These are phyloP conservation scores for Thymelicus acteon DNA, from an alignment of 2,888 invertebrate genomes.

Conservation along the genomic window DNA sequence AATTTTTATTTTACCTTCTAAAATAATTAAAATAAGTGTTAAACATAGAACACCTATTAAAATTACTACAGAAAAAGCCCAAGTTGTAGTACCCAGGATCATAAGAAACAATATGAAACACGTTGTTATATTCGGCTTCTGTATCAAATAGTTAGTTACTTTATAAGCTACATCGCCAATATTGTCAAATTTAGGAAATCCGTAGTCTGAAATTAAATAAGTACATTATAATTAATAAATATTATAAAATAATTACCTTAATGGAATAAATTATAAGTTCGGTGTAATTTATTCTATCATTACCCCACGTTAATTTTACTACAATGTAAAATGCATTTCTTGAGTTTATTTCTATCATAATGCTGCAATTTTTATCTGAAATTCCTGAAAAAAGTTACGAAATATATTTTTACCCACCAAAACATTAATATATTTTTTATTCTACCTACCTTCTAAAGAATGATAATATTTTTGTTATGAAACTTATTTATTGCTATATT, in stretches of 20 bases:
- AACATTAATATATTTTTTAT: too few relatives aligned
- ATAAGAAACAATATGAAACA: slow-evolving; percentile 41
- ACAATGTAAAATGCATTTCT: slow-evolving; percentile 60
- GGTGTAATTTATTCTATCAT: slow-evolving; percentile 38
- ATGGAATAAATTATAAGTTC: too few relatives aligned
- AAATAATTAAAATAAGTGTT: slow-evolving; percentile 19
- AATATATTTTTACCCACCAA: too few relatives aligned
- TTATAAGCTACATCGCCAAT: slow-evolving; percentile 8
- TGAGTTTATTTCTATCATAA: slow-evolving; percentile 64
- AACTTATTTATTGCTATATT: too few relatives aligned
- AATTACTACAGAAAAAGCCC: slow-evolving; percentile 6
- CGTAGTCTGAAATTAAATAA: slow-evolving; percentile 13
- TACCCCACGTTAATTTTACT: slow-evolving; percentile 57
- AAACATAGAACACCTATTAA: slow-evolving; percentile 15
- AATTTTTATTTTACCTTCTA: slow-evolving; percentile 25
- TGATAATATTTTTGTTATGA: too few relatives aligned
- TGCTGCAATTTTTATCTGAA: not conserved
- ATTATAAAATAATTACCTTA: too few relatives aligned
- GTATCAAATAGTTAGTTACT: slow-evolving; percentile 33
- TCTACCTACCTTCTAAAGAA: too few relatives aligned
- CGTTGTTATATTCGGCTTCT: slow-evolving; percentile 57
- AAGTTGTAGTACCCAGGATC: slow-evolving; percentile 13
- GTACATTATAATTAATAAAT: slow-evolving; percentile 18
- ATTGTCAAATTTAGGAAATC: not conserved
- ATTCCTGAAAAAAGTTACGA: too few relatives aligned